Base-by-base conservation (phyloP, 64 coral and sea anemone species). In the Catalaphyllia jardinei region DNA sequence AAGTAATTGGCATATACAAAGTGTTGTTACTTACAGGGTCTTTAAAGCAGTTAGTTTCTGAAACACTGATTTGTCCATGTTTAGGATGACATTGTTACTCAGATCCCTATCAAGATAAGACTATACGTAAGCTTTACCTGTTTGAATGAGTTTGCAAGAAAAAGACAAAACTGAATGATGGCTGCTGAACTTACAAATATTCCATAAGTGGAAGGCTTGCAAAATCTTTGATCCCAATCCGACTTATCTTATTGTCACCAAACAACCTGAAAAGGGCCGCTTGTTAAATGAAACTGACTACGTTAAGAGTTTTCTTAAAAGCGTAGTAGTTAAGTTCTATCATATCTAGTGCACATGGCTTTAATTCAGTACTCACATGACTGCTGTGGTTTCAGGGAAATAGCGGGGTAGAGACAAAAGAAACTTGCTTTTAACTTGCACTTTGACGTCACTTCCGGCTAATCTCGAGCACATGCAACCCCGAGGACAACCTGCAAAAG, bases 311-410 rank as follows among this genome's bases (percentile, higher is more conserved):
- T 20, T 12, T 10, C 73, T 42, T 12, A 19, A 38, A 16, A 75
- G 8, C 0, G 13, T 38, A 19, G 9, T 19, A 16, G 20, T 75
- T 24, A 65, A 22, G 2, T 24, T 65, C 62, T 65, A 5, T 46
- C 42, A 57, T 9, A 57, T 12, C 10, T 57, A 57, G 25, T 9
- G 2, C 71, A 73, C 10, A 33, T 15, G 29, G 10, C 39, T 10
- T 75, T 50, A 10, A 27, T 8, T n/a, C 20, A 42, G n/a, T 10
- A 77, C 74, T 77, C 39, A 77, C 74, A 77, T 24, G 38, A 77
- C 35, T 77, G 74, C 74, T 38, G 38, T 50, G 35, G 33, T 77
- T 77, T 77, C 35, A 51, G 74, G 74, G 8, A 49, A 77, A 77
- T 77, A n/a, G 19, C 39, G 22, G 22, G 74, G 74, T 77, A 77